Evolutionary conservation across 2,888 invertebrate species (phyloP), one percentile per base, ranked within the genome.

Genomic region (Hirtodrosophila duncani): DNA sequence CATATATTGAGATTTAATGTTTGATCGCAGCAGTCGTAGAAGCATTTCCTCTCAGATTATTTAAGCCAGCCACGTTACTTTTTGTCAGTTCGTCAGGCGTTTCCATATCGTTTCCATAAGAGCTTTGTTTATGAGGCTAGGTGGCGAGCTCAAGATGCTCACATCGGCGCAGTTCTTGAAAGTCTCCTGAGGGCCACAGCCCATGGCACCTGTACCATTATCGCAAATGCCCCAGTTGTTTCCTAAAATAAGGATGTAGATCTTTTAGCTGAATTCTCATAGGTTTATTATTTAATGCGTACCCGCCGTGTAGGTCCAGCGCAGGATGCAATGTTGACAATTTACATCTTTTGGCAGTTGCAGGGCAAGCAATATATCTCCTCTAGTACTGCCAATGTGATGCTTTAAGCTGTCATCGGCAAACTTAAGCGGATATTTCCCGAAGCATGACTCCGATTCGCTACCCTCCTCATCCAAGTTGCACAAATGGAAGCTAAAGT

Each of bases 391-490:
- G 3, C 66, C 63, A 30, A 84, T 67, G 30, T 79, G 59, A 2
- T 65, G 48, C 21, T 69, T 71, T 2, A 60, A 42, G 23, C 68
- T 75, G 18, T 85, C 87, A 44, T 85, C 82, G 4, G 67, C 65
- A 13, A 85, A 66, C 6, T 53, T 45, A 9, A 90, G 46, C 0
- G 70, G 84, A 62, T 89, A 55, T 21, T 83, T 70, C 1, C 82
- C 59, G 59, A 90, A 90, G 55, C 91, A 91, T 1, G 82, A 85
- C 21, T 90, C 89, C 0, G 87, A 88, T 66, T 90, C 90, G 1
- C 78, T 67, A 11, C 84, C 83, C 13, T 65, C 60, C 16, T 75
- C 67, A 56, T 86, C 85, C 51, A 90, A 58, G n/a, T 87, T 87
- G 59, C 90, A 90, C 1, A 90, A 50, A 11, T 87, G 78, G 45